A percentile compares a stretch with the other conserved stretches of the same genome.
These are phyloP conservation scores for Stenurella melanura DNA, from an alignment of 2,888 invertebrate species.

Conservation along the genomic window DNA sequence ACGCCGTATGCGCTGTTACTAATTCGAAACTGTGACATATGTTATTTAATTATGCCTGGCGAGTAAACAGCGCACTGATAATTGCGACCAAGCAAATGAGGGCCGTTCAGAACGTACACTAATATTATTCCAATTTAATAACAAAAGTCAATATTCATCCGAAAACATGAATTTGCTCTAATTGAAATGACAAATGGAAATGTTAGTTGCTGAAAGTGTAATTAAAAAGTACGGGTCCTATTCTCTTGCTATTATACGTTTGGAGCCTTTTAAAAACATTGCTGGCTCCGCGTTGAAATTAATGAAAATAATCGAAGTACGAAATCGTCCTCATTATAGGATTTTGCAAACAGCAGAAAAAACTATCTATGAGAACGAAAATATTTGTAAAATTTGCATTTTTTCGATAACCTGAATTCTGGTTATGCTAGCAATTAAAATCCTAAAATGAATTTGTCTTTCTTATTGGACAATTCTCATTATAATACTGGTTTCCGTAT, in stretches of 20 bases:
- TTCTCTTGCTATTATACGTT: background rate
- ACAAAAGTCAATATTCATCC: slow-evolving; percentile 31
- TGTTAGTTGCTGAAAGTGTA: slow-evolving; percentile 7
- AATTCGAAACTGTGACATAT: slow-evolving; percentile 10
- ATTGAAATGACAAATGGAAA: slow-evolving; percentile 8
- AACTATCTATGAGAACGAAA: no score
- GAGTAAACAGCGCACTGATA: slow-evolving; percentile 12
- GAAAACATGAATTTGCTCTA: slow-evolving; percentile 4
- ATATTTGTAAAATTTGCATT: no score
- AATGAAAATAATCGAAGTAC: no score
- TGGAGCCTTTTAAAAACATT: background rate
- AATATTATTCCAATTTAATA: slow-evolving; percentile 26
- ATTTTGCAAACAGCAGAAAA: no score
- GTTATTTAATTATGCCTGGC: slow-evolving; percentile 24
- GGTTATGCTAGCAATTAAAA: no score
- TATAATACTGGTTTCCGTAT: no score
- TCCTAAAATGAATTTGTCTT: no score
- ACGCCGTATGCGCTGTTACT: background rate
- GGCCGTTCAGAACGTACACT: slow-evolving; percentile 5
- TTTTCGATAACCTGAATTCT: no score
- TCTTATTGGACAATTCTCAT: no score
- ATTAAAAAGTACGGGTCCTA: background rate
- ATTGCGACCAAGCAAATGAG: slow-evolving; percentile 18
- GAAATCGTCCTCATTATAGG: no score
- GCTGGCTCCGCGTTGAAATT: no score